Conservation (phyloP, 2,888 invertebrate species). For the Eupithecia subumbrata region DNA sequence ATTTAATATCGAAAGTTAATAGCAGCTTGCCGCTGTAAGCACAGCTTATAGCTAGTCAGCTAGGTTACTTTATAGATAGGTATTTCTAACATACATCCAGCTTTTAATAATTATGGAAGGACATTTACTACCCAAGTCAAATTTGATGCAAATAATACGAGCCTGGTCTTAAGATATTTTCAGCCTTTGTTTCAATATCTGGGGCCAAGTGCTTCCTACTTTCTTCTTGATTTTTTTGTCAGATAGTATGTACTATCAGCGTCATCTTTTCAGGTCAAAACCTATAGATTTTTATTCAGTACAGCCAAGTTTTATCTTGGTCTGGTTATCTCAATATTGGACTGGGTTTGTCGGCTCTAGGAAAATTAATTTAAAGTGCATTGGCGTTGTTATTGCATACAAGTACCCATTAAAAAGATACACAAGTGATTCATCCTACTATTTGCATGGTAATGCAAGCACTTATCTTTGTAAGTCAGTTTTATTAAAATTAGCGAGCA, state of each 20-base stretch:
- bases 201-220: neutral
- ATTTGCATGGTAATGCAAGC: constrained; percentile 64
- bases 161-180: neutral
- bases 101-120: neutral
- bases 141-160: neutral
- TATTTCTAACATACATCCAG: neutral
- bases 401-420: constrained; percentile 73
- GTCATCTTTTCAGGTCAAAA: neutral
- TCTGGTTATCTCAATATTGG: neutral
- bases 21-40: constrained; percentile 54
- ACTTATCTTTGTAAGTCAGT: constrained; percentile 35
- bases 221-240: neutral
- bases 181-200: neutral
- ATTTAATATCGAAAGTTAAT: constrained; percentile 70
- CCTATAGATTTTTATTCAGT: neutral
- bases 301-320: neutral
- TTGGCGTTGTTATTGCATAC: constrained; percentile 71
- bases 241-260: neutral
- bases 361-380: constrained; percentile 79
- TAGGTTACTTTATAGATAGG: neutral
- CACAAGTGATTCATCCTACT: constrained; percentile 66
- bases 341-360: constrained; percentile 60
- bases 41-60: constrained; percentile 14
- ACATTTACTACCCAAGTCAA: neutral
- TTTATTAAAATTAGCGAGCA: constrained; percentile 42